Evolutionary conservation across 2,888 invertebrate species (phyloP), one percentile per base, ranked within the genome.

Genomic region (Erebia palarica): DNA sequence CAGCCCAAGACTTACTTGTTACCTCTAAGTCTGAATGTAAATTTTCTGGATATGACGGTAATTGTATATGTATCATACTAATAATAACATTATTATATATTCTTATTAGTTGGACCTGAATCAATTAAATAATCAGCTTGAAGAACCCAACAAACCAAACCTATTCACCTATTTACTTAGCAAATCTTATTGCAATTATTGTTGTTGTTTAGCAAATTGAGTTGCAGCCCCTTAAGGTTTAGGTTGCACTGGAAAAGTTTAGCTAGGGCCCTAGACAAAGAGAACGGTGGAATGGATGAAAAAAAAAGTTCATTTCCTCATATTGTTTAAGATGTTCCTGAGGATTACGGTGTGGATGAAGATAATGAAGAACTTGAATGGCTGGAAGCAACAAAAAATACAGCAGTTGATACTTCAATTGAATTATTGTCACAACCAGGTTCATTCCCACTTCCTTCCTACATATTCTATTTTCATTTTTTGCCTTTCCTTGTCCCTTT

Each of bases 321-420:
- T 47, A 67, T 65, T 70, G 3, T 83, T 84, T 70, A 76, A 89
- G 89, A 88, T 78, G 79, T 82, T 51, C 84, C 81, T 78, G 90
- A 90, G 63, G 87, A 87, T 53, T 82, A 82, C 69, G 86, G 83
- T 81, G 90, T 89, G 74, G 87, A 86, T 79, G 90, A 90, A 78
- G 90, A 90, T 57, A 87, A 81, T 68, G 81, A 86, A 74, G 87
- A 91, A 69, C 80, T 89, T 70, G 87, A 91, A 69, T 92, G 91
- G 91, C 72, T 47, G 47, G 47, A 85, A 11, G 76, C 83, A 51
- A 69, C 82, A 51, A 81, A 81, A 27, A 79, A 78, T 57, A 79
- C 78, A 60, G 60, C 73, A n/a, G 79, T 79, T 44, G 61, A 73
- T 11, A 51, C 57, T 21, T 71, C 76, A 66, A 77, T 80, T 72